Conservation (phyloP, 2,888 invertebrate genomes). For the Rotaria macrura region DNA sequence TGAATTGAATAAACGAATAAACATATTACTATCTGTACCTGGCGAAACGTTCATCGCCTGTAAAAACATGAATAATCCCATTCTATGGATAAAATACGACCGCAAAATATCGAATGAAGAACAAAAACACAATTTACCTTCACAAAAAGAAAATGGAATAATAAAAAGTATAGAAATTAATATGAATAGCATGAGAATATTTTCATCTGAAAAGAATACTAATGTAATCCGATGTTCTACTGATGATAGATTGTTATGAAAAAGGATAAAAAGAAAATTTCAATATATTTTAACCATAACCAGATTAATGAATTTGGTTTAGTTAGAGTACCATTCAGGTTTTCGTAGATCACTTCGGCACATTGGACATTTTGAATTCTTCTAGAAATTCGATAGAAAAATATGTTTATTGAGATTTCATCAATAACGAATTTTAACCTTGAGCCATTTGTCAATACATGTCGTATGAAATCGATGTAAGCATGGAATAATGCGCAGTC, state of each 20-base stretch:
- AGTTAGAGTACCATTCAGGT: neutral
- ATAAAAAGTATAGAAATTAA: neutral
- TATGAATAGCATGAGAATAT: neutral
- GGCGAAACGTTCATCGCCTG: neutral
- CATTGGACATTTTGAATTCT: constrained; percentile 2
- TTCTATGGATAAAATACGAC: neutral
- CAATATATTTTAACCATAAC: neutral
- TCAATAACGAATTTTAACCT: neutral
- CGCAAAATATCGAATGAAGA: neutral
- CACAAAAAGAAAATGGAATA: neutral
- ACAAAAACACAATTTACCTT: neutral
- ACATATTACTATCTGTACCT: constrained; percentile 4
- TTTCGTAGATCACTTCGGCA: neutral
- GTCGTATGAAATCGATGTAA: neutral
- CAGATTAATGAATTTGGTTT: neutral
- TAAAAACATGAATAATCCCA: neutral
- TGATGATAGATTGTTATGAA: too few species aligned
- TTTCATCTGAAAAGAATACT: neutral
- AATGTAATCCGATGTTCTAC: neutral
- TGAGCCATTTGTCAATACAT: constrained; percentile 19
- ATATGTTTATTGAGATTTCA: neutral
- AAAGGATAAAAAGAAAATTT: neutral
- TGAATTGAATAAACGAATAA: neutral
- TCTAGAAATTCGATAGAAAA: neutral
- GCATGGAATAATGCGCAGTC: neutral